Conservation (phyloP, 2,113 vertebrate species). For the Pyrgilauda ruficollis region DNA sequence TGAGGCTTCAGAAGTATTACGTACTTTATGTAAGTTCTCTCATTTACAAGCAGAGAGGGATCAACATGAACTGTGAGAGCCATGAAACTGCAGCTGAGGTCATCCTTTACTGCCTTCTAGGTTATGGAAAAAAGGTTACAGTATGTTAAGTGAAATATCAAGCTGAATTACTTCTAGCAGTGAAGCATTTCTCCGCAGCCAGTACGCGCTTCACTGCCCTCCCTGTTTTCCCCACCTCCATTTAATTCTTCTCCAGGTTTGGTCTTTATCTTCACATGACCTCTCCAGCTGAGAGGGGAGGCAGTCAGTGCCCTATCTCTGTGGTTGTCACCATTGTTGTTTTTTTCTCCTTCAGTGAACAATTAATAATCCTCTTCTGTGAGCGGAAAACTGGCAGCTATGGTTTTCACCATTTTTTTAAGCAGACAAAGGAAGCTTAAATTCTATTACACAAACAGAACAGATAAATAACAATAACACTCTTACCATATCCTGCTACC, state of each 20-base stretch:
- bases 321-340: slow-evolving; percentile 48
- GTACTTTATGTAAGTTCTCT: not conserved
- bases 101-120: not conserved
- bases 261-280: slow-evolving; percentile 57
- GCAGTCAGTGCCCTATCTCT: slow-evolving; percentile 35
- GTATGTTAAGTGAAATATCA: slow-evolving; percentile 11
- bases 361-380: slow-evolving; percentile 17
- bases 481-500: not conserved
- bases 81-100: not conserved
- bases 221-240: slow-evolving; percentile 23
- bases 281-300: slow-evolving; percentile 56
- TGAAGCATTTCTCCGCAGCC: not conserved
- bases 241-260: slow-evolving; percentile 48
- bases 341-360: slow-evolving; percentile 55
- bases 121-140: not conserved
- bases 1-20: not conserved
- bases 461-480: not conserved
- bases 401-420: slow-evolving; percentile 21
- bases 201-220: not conserved
- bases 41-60: not conserved
- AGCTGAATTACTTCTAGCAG: slow-evolving; percentile 17
- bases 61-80: not conserved
- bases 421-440: not conserved
- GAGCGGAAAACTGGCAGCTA: slow-evolving; percentile 17
- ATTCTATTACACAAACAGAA: not conserved